phyloP scores from a whole-genome alignment of 2,113 vertebrate genomes.

The Antennarius striatus region DNA sequence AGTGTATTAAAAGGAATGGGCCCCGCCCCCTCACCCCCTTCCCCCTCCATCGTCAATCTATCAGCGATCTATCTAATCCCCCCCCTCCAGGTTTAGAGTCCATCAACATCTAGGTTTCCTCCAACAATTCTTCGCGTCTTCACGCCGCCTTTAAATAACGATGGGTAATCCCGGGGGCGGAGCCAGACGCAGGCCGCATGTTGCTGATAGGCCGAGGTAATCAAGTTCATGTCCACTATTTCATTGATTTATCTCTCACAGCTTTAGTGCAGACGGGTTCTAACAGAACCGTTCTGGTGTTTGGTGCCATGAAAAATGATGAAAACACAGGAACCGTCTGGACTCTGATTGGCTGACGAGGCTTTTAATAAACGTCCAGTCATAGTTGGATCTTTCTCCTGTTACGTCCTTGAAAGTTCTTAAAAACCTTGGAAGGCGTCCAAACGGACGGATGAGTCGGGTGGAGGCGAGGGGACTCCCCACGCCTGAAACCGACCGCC shows the following conservation, averaged over 20 bases:
- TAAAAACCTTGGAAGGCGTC: background rate
- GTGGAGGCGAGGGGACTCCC: conserved; percentile 49
- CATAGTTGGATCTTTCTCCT: background rate
- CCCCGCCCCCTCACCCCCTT: no score
- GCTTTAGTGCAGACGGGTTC: no score
- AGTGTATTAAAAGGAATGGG: conserved; percentile 51
- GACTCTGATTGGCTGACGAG: no score
- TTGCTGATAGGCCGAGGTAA: no score
- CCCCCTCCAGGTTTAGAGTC: conserved; percentile 19
- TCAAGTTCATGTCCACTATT: no score
- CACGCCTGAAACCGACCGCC: conserved; percentile 26
- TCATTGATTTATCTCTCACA: no score
- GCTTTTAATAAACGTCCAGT: background rate
- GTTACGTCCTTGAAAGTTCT: background rate
- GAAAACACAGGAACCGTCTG: no score
- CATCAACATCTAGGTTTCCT: background rate
- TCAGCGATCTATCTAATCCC: conserved; percentile 47
- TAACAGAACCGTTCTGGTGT: no score
- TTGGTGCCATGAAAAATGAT: no score
- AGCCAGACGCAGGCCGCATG: no score
- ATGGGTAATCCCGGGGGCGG: no score
- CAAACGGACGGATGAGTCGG: background rate
- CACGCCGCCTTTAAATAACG: no score
- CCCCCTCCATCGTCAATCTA: conserved; percentile 27
- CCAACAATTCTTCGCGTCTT: background rate